Evolutionary conservation across 2,113 vertebrate species (phyloP).

Genomic region (Carlito syrichta): DNA sequence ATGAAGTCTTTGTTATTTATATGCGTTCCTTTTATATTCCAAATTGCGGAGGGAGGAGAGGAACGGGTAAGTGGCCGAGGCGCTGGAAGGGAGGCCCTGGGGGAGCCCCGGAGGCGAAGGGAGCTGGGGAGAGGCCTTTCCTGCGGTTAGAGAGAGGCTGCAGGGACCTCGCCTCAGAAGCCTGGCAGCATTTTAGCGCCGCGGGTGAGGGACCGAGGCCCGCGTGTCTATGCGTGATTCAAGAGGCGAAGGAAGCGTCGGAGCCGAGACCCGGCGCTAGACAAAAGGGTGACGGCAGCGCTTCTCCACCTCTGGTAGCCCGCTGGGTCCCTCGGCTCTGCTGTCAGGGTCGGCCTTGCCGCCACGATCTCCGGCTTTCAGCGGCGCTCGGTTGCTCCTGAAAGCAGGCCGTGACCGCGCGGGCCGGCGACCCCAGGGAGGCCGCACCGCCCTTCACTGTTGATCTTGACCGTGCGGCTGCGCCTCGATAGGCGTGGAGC

Average conservation of each 20-base stretch:
- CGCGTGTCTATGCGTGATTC: neutral
- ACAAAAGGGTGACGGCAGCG: slow-evolving; percentile 8
- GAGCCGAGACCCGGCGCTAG: neutral
- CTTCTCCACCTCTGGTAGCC: neutral
- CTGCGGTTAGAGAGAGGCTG: neutral
- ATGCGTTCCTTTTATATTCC: slow-evolving; percentile 62
- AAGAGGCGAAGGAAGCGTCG: neutral
- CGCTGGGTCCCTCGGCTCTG: neutral
- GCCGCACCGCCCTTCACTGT: slow-evolving; percentile 59
- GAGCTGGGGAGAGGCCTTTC: neutral
- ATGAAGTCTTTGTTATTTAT: slow-evolving; percentile 68
- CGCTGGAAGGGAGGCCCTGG: neutral
- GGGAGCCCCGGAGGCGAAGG: neutral
- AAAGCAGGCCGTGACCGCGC: slow-evolving; percentile 41
- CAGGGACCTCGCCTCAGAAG: neutral
- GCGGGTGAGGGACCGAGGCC: neutral
- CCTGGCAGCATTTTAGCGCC: neutral
- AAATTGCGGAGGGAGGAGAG: neutral
- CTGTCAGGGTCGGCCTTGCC: neutral
- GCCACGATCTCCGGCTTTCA: neutral
- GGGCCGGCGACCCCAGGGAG: slow-evolving; percentile 17
- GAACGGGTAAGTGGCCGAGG: neutral
- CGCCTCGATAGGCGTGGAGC: slow-evolving; percentile 45
- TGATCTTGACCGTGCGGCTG: slow-evolving; percentile 54
- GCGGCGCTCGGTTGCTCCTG: neutral